phyloP scores from a whole-genome alignment of 1,140 invertebrate species.

The Piezodorus guildinii region DNA sequence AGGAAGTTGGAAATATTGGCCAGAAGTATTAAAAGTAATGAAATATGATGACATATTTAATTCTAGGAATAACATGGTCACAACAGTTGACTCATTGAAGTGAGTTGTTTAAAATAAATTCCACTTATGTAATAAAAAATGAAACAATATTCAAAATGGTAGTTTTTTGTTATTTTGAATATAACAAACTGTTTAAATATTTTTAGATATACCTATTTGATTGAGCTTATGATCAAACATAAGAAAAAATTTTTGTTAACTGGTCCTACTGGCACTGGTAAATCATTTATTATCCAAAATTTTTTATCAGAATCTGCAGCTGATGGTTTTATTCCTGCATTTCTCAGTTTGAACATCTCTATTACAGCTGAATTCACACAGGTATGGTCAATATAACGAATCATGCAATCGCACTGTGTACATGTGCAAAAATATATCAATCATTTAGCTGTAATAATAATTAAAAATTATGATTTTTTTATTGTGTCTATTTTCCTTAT shows the following conservation, averaged over 20 bases:
- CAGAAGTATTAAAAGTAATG: slow-evolving; percentile 1
- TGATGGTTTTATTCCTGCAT: slow-evolving; percentile 60
- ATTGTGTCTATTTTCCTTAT: no score
- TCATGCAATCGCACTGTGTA: background rate
- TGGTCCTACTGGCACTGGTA: slow-evolving; percentile 85
- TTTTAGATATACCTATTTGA: background rate
- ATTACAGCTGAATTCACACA: slow-evolving; percentile 68
- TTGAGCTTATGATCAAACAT: slow-evolving; percentile 41
- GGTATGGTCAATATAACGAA: background rate
- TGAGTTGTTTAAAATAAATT: background rate
- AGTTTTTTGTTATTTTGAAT: no score
- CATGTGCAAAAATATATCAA: background rate
- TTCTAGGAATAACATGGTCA: background rate
- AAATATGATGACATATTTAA: slow-evolving; percentile 4
- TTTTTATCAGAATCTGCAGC: slow-evolving; percentile 64
- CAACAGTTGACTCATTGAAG: slow-evolving; percentile 1
- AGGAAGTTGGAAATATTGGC: slow-evolving; percentile 4
- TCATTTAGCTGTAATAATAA: no score
- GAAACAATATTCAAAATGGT: no score
- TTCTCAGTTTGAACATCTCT: slow-evolving; percentile 80
- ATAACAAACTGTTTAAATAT: no score
- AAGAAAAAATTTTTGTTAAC: slow-evolving; percentile 62
- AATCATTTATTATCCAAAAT: slow-evolving; percentile 80
- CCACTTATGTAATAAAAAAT: no score
- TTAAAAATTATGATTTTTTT: no score